Evolutionary conservation across 2,888 invertebrate genomes (phyloP).

Genomic region (Lissocephala sabroskyi): DNA sequence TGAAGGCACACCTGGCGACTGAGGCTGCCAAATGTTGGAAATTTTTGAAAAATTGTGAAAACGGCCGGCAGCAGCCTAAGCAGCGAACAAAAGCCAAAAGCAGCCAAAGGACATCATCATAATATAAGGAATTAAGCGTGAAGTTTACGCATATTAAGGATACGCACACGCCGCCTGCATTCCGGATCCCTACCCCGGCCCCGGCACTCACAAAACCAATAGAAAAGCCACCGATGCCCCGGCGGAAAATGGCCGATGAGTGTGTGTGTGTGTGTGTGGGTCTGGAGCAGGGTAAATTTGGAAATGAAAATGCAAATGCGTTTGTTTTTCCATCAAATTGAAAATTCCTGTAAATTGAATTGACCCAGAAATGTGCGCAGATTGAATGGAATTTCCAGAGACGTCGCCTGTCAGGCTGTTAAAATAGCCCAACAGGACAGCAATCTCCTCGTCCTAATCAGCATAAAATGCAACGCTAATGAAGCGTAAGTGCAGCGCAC

Average conservation of each 20-base stretch:
- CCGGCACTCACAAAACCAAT: conserved; percentile 15
- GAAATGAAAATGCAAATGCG: conserved; percentile 56
- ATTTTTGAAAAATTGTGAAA: conserved; percentile 48
- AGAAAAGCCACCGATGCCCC: conserved; percentile 22
- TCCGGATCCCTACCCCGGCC: conserved; percentile 23
- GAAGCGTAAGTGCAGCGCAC: conserved; percentile 48
- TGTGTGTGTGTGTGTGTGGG: conserved; percentile 4
- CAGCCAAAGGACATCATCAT: conserved; percentile 64
- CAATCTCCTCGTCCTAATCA: conserved; percentile 39
- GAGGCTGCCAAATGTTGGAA: conserved; percentile 21
- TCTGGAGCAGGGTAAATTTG: conserved; percentile 21
- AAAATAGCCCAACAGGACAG: too few species aligned
- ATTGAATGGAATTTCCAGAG: conserved; percentile 29
- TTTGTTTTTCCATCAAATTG: conserved; percentile 11
- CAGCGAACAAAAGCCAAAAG: conserved; percentile 56
- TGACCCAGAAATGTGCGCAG: conserved; percentile 26
- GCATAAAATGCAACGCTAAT: conserved; percentile 57
- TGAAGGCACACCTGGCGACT: conserved; percentile 48
- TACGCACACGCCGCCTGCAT: conserved; percentile 61
- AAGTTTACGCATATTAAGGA: conserved; percentile 70
- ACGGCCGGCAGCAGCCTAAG: conserved; percentile 25
- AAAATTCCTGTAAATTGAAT: conserved; percentile 18
- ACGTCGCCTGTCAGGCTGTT: conserved; percentile 42
- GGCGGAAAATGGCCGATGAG: conserved; percentile 11
- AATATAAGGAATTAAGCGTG: conserved; percentile 68